Base-by-base conservation (phyloP, 2,797 vertebrate genomes). In the Rhinichthys osculus region DNA sequence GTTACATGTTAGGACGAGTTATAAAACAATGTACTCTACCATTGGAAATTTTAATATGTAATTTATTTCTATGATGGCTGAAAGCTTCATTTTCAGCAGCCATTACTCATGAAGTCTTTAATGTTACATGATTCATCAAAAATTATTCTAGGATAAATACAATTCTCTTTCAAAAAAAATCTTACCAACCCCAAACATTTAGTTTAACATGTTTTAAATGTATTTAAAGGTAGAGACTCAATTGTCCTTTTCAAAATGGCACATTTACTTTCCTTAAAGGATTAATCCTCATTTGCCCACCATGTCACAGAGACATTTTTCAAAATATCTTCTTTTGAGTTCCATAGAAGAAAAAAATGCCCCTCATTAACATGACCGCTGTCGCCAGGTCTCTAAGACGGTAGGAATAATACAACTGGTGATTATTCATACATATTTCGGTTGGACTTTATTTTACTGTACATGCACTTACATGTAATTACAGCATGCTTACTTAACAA, bases 331-430 rank as follows among this genome's bases (percentile, higher is more conserved):
- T 21, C 6, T 59, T 59, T 59, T n/a, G 54, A n/a, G 54, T n/a
- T n/a, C 21, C 9, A 23, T 21, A 23, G 19, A 54, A 23, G 23
- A 30, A n/a, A n/a, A 0, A 59, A n/a, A n/a, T 82, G 38, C 78
- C 87, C 19, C 73, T 88, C 59, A 87, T 85, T 73, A 88, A 88
- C 57, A 82, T 81, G 42, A 78, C 82, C 6, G 78, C 57, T 33
- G 38, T 82, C 82, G 74, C 82, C 57, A 80, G 74, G 23, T 59
- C 79, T 50, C 30, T 87, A 16, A 87, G 72, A 85, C 85, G 85
- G 78, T 87, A 66, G 66, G 64, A 21, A 59, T 38, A 42, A 47
- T 77, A 44, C 11, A 70, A 78, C 23, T 40, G 57, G 16, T 40
- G 27, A n/a, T 50, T 72, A 16, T 67, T 66, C 66, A 33, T 71